A percentile compares a stretch with the other conserved stretches of the same genome.
phyloP scores from a whole-genome alignment of 2,113 vertebrate species.

The Terrapene triunguis region DNA sequence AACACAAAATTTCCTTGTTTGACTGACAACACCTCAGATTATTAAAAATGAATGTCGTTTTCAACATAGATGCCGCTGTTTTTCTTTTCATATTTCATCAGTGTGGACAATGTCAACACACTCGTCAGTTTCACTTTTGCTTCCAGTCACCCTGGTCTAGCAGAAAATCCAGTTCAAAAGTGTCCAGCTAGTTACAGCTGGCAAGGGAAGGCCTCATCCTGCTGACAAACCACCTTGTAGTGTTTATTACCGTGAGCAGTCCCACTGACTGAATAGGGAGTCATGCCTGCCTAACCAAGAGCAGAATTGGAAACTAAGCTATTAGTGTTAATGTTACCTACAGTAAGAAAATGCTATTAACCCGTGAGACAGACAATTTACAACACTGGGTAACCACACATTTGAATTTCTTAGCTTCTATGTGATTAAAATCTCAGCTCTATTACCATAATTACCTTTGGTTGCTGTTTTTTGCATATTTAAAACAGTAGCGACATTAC shows the following conservation, averaged over 20 bases:
- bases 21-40: neutral
- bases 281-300: slow-evolving; percentile 64
- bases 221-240: slow-evolving; percentile 2
- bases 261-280: slow-evolving; percentile 63
- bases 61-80: neutral
- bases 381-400: slow-evolving; percentile 52
- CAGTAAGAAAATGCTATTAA: slow-evolving; percentile 71
- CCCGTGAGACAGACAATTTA: slow-evolving; percentile 64
- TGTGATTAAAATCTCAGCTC: slow-evolving; percentile 45
- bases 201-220: neutral
- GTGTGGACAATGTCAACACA: neutral
- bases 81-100: neutral
- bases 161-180: neutral
- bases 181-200: neutral
- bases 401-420: slow-evolving; percentile 59
- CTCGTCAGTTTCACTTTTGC: neutral
- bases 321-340: slow-evolving; percentile 66
- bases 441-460: slow-evolving; percentile 36
- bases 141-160: neutral
- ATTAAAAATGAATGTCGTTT: neutral
- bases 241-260: slow-evolving; percentile 50
- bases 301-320: slow-evolving; percentile 59
- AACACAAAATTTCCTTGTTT: neutral
- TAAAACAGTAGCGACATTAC: slow-evolving; percentile 14
- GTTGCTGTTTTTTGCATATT: slow-evolving; percentile 25